Evolutionary conservation across 2,888 invertebrate genomes (phyloP).

Genomic region (Melanargia galathea): DNA sequence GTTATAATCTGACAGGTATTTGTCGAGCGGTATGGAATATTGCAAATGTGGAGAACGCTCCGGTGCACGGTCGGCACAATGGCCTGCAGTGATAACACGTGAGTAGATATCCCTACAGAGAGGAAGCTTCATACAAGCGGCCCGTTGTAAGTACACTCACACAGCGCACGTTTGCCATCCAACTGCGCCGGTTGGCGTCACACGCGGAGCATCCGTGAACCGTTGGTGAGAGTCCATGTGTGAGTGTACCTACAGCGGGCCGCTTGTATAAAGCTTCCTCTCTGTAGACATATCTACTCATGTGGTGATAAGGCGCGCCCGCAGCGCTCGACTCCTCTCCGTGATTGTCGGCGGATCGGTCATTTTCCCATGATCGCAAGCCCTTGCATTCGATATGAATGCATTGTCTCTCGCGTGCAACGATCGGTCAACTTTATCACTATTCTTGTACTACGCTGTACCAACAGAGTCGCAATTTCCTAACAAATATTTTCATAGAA

Average conservation of each 20-base stretch:
- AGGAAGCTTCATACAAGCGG: too few relatives aligned
- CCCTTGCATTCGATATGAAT: constrained; percentile 55
- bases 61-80: constrained; percentile 56
- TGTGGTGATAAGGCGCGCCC: constrained; percentile 54
- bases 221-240: too few relatives aligned
- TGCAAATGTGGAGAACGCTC: constrained; percentile 59
- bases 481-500: constrained; percentile 19
- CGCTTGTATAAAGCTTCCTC: too few relatives aligned
- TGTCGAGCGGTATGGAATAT: constrained; percentile 66
- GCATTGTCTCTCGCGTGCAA: constrained; percentile 51
- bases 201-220: too few relatives aligned
- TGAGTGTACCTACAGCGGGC: too few relatives aligned
- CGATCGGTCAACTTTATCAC: constrained; percentile 36
- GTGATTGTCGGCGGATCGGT: constrained; percentile 62
- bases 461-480: constrained; percentile 12
- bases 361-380: constrained; percentile 71
- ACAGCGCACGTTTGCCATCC: too few relatives aligned
- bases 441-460: constrained; percentile 20
- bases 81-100: constrained; percentile 60
- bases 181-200: too few relatives aligned
- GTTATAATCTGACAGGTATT: constrained; percentile 63
- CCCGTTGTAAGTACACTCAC: too few relatives aligned
- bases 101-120: too few relatives aligned
- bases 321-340: constrained; percentile 44
- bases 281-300: too few relatives aligned